Evolutionary conservation across 2,113 vertebrate species (phyloP), one percentile per base, ranked within the genome.

Genomic region (Peromyscus polionotus): DNA sequence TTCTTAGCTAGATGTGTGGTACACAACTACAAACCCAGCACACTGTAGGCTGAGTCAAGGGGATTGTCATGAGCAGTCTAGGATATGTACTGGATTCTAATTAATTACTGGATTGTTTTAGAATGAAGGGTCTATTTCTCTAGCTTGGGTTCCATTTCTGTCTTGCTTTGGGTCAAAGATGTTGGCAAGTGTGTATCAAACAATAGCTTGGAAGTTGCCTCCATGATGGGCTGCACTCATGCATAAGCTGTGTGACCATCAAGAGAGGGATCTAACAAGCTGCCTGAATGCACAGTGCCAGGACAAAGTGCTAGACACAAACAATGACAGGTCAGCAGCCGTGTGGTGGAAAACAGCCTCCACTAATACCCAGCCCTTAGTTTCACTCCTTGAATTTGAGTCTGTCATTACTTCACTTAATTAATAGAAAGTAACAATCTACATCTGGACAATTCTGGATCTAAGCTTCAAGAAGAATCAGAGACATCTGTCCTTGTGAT

Each of bases 261-360:
- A 12, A n/a, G 0, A 67, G 1, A 87, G 48, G 28, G 3, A 17
- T 11, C 16, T 39, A 2, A 17, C 11, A 13, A 10, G 33, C 7
- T 72, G 17, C 24, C 9, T 10, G 0, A 0, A 24, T 31, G 4
- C 13, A 1, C 4, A 14, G 16, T 14, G 11, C 10, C 24, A 91
- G 39, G 20, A 11, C 6, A 31, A 91, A 22, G 42, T 8, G 2
- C 72, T 28, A 54, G 48, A 2, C 22, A 42, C 12, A 26, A 59
- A 6, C 9, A 17, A 4, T 17, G 0, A n/a, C 61, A 77, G 22
- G 51, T 68, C 33, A 42, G 9, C 16, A 72, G 8, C 8, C 33
- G 20, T 31, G 63, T 24, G 45, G 57, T 13, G 22, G 54, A 57
- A 24, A 13, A 5, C 48, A 67, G 39, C 2, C 75, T 67, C 33